Base-by-base conservation (phyloP, 1,140 invertebrate species). In the Harlomillsia oculata region DNA sequence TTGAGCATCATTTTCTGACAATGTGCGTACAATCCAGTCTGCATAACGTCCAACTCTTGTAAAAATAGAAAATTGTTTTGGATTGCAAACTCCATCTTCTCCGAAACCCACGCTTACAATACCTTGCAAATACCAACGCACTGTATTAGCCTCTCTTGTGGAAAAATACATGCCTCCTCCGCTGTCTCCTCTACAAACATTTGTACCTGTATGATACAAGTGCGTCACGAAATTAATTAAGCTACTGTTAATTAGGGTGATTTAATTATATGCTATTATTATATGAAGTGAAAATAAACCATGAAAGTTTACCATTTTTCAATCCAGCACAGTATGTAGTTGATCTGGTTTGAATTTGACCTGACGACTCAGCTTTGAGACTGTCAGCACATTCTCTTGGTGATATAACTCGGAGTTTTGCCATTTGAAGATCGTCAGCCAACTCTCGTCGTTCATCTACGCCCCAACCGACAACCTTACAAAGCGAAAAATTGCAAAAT, bases 271-370 rank as follows among this genome's bases (percentile, higher is more conserved):
- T n/a, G n/a, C n/a, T n/a, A n/a, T n/a, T n/a, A n/a, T n/a, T n/a
- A n/a, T n/a, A n/a, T n/a, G n/a, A n/a, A n/a, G n/a, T n/a, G n/a
- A n/a, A n/a, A n/a, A n/a, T n/a, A n/a, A n/a, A n/a, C n/a, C n/a
- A n/a, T n/a, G n/a, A n/a, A n/a, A n/a, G 53, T 2, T 37, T 60
- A 28, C 59, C 53, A 49, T 65, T 65, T 13, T 55, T 53, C 21
- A 34, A 54, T 3, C 63, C 60, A 25, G 63, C 63, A 57, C 63
- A 65, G 40, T 55, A 65, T 23, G 59, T 62, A 1, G 63, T 65
- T 20, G 53, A 59, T 41, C 59, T 46, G 8, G 59, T 43, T 16
- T 55, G 39, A 16, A 64, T 26, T 40, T 45, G 21, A 5, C 44
- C 44, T 0, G 39, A 29, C 1, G 32, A 46, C 0, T 39, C 50